phyloP scores from a whole-genome alignment of 2,113 vertebrate genomes.

The Urocolius indicus region DNA sequence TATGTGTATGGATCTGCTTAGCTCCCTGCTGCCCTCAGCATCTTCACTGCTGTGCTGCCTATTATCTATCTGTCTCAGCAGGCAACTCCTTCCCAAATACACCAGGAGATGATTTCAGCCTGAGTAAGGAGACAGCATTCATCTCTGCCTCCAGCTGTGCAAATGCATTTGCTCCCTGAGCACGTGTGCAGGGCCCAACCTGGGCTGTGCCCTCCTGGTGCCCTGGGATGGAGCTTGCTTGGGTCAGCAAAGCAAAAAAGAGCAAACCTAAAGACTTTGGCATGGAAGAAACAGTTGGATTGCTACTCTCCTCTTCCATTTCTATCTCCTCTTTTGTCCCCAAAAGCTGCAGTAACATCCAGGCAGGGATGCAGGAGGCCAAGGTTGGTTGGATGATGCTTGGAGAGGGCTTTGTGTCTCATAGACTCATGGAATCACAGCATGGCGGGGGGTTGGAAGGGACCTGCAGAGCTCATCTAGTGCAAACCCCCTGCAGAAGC shows the following conservation, averaged over 20 bases:
- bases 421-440: no score
- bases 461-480: no score
- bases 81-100: not conserved
- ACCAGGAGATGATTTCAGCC: not conserved
- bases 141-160: rapidly evolving
- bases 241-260: rapidly evolving
- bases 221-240: not conserved
- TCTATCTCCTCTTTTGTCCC: not conserved
- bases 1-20: no score
- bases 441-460: no score
- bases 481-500: no score
- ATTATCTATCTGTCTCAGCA: rapidly evolving
- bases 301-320: not conserved
- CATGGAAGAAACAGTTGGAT: rapidly evolving
- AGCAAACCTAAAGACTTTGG: not conserved
- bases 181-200: rapidly evolving
- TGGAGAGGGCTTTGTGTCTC: rapidly evolving
- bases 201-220: rapidly evolving
- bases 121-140: rapidly evolving
- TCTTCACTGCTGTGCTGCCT: rapidly evolving
- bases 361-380: not conserved
- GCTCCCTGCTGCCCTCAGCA: not conserved
- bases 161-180: rapidly evolving
- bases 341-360: not conserved
- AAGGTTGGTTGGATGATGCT: not conserved